Evolutionary conservation across 2,888 invertebrate genomes (phyloP), one percentile per base, ranked within the genome.

Genomic region (Anaspis maculata): DNA sequence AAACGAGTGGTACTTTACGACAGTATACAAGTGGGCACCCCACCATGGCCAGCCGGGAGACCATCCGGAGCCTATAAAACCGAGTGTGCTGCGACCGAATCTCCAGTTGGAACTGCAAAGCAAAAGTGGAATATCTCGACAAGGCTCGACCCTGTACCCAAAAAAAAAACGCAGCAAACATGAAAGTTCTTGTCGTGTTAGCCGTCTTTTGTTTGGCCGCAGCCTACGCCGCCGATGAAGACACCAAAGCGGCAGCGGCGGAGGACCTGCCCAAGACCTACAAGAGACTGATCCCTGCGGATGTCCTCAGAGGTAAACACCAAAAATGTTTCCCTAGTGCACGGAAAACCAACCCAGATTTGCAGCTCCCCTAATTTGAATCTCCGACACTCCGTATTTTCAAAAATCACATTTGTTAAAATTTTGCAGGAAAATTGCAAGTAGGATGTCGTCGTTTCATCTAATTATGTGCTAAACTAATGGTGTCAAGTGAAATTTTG

Each of bases 271-370:
- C 79, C 29, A 85, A 80, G 64, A 80, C 84, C 27, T 89, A 75
- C 73, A 82, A 78, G 57, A 73, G 90, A 46, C 70, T 89, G 48
- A 89, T 90, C 52, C 89, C 89, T 24, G 90, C 90, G 52, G 90
- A 90, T 67, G 86, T 88, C 22, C 73, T 90, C 43, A 80, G 90
- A 77, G 90, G 90, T 90, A 69, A 36, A 24, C 4, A 19, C 19
- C 19, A 19, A 5, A 19, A 19, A 5, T 19, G 5, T n/a, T n/a
- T n/a, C n/a, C n/a, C n/a, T n/a, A n/a, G n/a, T n/a, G n/a, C n/a
- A n/a, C n/a, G n/a, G n/a, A n/a, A n/a, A n/a, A n/a, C n/a, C n/a
- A n/a, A n/a, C n/a, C n/a, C n/a, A n/a, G n/a, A n/a, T n/a, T n/a
- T n/a, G n/a, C n/a, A n/a, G n/a, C n/a, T n/a, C n/a, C n/a, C n/a